Evolutionary conservation across 2,797 vertebrate genomes (phyloP).

Genomic region (Crypturellus tataupa): DNA sequence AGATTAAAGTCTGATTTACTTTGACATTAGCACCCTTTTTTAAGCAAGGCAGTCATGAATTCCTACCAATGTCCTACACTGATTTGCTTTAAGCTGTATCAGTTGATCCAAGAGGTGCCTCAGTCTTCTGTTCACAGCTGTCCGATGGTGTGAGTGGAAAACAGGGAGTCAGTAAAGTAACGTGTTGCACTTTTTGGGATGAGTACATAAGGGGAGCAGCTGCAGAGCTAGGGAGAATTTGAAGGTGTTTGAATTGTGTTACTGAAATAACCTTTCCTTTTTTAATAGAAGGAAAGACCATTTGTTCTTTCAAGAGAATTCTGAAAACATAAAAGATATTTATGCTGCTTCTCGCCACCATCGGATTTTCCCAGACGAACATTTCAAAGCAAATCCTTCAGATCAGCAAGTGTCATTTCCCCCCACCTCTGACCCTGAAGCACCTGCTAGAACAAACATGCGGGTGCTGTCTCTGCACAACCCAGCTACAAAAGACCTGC

Average conservation of each 20-base stretch:
- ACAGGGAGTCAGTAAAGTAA: neutral
- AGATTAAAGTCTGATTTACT: neutral
- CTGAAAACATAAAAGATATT: conserved; percentile 64
- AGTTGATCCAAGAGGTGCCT: neutral
- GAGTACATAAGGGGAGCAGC: neutral
- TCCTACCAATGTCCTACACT: fast-evolving
- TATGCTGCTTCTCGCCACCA: conserved; percentile 10
- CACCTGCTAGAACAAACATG: neutral
- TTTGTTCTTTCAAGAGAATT: conserved; percentile 84
- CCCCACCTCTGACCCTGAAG: neutral
- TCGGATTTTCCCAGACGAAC: conserved; percentile 8
- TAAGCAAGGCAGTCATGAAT: neutral
- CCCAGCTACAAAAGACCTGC: conserved; percentile 82
- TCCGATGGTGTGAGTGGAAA: neutral
- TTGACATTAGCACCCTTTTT: neutral
- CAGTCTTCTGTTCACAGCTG: neutral
- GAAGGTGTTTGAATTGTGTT: neutral
- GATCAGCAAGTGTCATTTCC: neutral
- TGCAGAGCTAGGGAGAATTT: neutral
- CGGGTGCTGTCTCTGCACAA: conserved; percentile 54
- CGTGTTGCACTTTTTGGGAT: fast-evolving
- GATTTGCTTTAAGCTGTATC: neutral
- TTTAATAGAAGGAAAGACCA: conserved; percentile 86
- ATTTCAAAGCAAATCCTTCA: neutral
- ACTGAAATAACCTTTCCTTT: neutral